These are phyloP conservation scores for Sula dactylatra DNA, from an alignment of 2,113 vertebrate genomes.

Conservation along the genomic window DNA sequence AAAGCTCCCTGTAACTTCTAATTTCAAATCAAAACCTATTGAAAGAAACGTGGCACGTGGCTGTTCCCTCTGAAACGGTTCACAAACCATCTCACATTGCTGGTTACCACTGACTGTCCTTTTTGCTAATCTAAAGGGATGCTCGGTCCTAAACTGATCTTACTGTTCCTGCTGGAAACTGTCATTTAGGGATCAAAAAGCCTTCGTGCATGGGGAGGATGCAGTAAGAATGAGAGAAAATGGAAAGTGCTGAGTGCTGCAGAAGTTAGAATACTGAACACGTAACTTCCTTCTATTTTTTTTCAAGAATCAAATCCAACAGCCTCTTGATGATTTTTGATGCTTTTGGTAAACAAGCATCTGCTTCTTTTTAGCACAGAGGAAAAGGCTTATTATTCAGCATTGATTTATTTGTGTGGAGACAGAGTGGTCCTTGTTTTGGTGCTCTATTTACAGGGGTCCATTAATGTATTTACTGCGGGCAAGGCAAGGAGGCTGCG, in stretches of 20 bases:
- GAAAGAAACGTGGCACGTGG: neutral
- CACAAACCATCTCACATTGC: neutral
- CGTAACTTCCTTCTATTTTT: conserved; percentile 40
- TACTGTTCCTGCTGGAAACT: conserved; percentile 26
- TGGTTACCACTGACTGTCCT: neutral
- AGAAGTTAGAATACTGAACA: conserved; percentile 51
- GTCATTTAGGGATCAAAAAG: neutral
- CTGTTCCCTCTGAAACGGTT: neutral
- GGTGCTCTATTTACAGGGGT: conserved; percentile 34
- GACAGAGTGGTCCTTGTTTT: conserved; percentile 68
- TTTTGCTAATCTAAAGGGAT: neutral
- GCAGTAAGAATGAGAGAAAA: neutral
- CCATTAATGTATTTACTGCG: conserved; percentile 36
- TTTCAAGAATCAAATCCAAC: conserved; percentile 28
- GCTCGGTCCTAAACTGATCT: neutral
- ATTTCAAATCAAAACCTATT: neutral
- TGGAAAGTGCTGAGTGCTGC: conserved; percentile 7
- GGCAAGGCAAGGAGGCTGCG: neutral
- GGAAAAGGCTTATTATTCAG: conserved; percentile 65
- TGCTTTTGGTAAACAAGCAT: conserved; percentile 65
- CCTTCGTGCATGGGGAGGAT: neutral
- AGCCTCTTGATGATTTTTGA: conserved; percentile 56
- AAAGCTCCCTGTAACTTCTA: neutral
- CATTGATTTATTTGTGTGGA: conserved; percentile 62
- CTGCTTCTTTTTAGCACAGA: conserved; percentile 66